Evolutionary conservation across 2,888 invertebrate genomes (phyloP).

Genomic region (Ditula angustiorana): DNA sequence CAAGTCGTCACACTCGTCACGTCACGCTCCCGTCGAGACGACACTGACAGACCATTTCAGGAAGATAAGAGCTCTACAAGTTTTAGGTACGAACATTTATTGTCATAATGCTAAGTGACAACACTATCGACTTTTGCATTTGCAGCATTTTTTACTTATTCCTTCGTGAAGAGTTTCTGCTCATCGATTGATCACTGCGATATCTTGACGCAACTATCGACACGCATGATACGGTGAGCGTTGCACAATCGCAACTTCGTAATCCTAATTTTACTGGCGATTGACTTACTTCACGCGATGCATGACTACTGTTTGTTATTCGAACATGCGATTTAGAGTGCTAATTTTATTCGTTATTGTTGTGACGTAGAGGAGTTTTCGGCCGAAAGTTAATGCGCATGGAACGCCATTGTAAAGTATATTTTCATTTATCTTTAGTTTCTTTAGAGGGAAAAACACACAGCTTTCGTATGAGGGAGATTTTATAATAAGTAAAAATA

Average conservation of each 20-base stretch:
- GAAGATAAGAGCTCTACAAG: background rate
- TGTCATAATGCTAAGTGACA: too few relatives aligned
- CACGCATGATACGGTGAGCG: constrained; percentile 11
- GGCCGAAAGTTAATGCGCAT: constrained; percentile 9
- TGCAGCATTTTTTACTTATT: too few relatives aligned
- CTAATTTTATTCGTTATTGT: constrained; percentile 11
- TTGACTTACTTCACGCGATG: constrained; percentile 23
- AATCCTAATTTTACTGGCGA: constrained; percentile 23
- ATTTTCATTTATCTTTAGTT: too few relatives aligned
- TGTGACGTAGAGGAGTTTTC: constrained; percentile 8
- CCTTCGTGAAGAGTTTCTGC: constrained; percentile 47
- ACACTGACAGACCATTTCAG: background rate
- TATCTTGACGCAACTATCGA: constrained; percentile 52
- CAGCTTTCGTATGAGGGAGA: too few relatives aligned
- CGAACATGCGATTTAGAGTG: constrained; percentile 33
- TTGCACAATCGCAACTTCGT: constrained; percentile 27
- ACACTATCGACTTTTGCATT: too few relatives aligned
- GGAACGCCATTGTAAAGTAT: too few relatives aligned
- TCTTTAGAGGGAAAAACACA: too few relatives aligned
- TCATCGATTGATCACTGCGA: constrained; percentile 55
- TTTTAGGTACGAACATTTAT: too few relatives aligned
- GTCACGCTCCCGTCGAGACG: constrained; percentile 29
- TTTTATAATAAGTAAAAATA: too few relatives aligned
- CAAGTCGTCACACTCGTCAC: too few relatives aligned
- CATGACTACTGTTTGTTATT: constrained; percentile 15